These are phyloP conservation scores for Zhuqinia jingwanae DNA, from an alignment of 2,888 invertebrate genomes.

Conservation along the genomic window DNA sequence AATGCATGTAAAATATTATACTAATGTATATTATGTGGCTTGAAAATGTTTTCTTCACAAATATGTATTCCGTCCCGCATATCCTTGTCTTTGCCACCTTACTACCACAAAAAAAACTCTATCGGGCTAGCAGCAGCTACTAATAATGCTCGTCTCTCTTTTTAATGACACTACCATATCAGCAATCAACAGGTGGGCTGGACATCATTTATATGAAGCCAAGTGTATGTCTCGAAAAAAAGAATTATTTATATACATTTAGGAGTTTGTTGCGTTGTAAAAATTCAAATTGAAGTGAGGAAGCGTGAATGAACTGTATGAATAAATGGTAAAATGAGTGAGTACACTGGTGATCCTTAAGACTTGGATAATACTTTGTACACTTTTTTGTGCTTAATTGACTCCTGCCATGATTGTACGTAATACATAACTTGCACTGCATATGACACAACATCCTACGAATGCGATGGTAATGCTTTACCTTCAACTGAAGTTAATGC, in stretches of 20 bases:
- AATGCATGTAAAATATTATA: no score
- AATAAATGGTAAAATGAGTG: constrained; percentile 49
- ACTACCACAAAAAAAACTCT: not conserved
- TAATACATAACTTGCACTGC: no score
- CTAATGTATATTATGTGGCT: no score
- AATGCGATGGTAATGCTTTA: no score
- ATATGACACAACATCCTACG: no score
- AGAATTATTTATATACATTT: no score
- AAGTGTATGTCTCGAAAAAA: no score
- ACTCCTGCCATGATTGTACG: constrained; percentile 40
- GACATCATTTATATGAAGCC: constrained; percentile 53
- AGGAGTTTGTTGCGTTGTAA: not conserved
- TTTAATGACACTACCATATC: constrained; percentile 56
- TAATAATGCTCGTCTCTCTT: constrained; percentile 29
- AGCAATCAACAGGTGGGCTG: constrained; percentile 70
- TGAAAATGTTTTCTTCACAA: no score
- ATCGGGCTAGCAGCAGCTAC: not conserved
- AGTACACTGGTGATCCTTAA: constrained; percentile 58
- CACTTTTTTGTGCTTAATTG: constrained; percentile 57
- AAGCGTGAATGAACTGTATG: constrained; percentile 47
- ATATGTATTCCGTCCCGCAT: not conserved
- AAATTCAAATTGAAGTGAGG: constrained; percentile 34
- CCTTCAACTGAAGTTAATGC: no score
- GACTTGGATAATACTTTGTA: constrained; percentile 32
- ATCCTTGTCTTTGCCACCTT: not conserved